These are phyloP conservation scores for Tipula lateralis DNA, from an alignment of 2,888 invertebrate species.

Conservation along the genomic window DNA sequence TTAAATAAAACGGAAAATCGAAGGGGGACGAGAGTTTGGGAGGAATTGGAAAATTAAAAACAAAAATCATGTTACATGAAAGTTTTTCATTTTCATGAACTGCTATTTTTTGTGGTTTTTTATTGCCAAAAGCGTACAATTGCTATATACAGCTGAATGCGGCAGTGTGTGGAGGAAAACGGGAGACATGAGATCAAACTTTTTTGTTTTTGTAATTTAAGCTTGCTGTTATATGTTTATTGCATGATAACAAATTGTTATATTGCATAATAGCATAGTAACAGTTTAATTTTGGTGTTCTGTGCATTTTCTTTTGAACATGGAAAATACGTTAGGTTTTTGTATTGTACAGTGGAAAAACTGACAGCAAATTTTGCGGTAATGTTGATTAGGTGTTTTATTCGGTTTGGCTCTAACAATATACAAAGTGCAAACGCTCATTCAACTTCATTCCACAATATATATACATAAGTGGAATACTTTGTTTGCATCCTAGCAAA, in stretches of 20 bases:
- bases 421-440: no score
- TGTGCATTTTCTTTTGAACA: not conserved
- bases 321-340: not conserved
- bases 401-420: no score
- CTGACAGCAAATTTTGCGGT: not conserved
- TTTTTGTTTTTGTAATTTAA: not conserved
- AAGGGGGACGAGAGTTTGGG: not conserved
- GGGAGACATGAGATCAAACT: not conserved
- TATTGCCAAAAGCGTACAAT: not conserved
- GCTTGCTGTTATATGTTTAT: not conserved
- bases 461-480: no score
- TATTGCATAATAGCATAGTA: not conserved
- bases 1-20: not conserved
- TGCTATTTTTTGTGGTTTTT: not conserved
- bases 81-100: conserved; percentile 12
- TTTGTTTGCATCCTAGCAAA: no score
- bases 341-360: not conserved
- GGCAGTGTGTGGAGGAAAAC: not conserved
- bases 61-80: not conserved
- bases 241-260: not conserved
- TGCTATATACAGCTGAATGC: not conserved
- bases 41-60: conserved; percentile 11
- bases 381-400: no score
- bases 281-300: not conserved
- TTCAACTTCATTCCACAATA: no score